These are phyloP conservation scores for Coptotermes formosanus DNA, from an alignment of 1,140 invertebrate species.

Conservation along the genomic window DNA sequence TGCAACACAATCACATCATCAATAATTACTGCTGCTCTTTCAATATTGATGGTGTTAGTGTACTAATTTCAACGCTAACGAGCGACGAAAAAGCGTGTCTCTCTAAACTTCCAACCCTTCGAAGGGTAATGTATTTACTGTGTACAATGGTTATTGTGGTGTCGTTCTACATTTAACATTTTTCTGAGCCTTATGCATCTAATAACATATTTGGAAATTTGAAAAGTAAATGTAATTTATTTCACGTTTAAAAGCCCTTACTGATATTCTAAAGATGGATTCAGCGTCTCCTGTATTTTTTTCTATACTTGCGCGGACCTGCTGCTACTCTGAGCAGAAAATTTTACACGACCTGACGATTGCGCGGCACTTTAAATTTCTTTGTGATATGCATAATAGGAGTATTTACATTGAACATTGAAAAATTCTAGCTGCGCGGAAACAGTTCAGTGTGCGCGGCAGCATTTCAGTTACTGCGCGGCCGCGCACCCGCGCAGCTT, in stretches of 20 bases:
- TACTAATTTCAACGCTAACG: constrained; percentile 1
- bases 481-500: no score
- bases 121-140: not conserved
- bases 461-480: no score
- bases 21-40: not conserved
- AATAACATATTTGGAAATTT: not conserved
- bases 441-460: no score
- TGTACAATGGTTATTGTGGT: not conserved
- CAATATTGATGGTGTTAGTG: not conserved
- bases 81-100: not conserved
- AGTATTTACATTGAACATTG: no score
- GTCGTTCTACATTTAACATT: not conserved
- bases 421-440: no score
- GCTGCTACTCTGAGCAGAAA: no score
- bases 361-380: no score
- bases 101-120: not conserved
- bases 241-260: not conserved
- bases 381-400: no score
- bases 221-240: not conserved
- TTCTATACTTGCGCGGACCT: no score
- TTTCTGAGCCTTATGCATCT: not conserved
- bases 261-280: not conserved
- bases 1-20: constrained; percentile 6
- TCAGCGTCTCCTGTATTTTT: no score
- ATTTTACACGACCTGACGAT: no score